Evolutionary conservation across 2,113 vertebrate genomes (phyloP).

Genomic region (Aplodontia rufa): DNA sequence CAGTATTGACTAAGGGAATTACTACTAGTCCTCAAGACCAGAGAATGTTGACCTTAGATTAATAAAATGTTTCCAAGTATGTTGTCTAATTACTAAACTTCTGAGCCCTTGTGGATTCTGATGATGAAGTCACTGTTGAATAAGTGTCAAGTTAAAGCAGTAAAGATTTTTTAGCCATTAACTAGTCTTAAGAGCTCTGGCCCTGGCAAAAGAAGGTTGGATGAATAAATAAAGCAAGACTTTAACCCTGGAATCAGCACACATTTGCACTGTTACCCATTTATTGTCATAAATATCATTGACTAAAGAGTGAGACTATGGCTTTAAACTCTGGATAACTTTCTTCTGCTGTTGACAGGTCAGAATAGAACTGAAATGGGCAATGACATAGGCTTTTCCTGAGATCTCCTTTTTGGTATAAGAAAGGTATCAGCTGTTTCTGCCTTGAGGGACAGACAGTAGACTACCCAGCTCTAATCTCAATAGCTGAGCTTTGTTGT

Average conservation of each 20-base stretch:
- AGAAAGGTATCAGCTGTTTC: neutral
- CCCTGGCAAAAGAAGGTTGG: neutral
- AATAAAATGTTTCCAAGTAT: constrained; percentile 6
- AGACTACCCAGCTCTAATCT: neutral
- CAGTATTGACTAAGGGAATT: neutral
- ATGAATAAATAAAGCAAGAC: constrained; percentile 44
- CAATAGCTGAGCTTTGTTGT: neutral
- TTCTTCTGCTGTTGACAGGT: constrained; percentile 35
- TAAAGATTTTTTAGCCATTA: constrained; percentile 30
- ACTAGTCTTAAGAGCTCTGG: neutral
- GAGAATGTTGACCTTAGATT: constrained; percentile 13
- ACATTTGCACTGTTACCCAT: neutral
- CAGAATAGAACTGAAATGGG: constrained; percentile 38
- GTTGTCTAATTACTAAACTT: neutral
- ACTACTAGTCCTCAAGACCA: neutral
- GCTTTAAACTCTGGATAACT: constrained; percentile 8
- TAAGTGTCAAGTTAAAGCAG: constrained; percentile 11
- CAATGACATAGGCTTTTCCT: neutral
- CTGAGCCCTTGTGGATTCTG: neutral
- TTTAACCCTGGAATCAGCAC: constrained; percentile 23
- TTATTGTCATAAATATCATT: constrained; percentile 24
- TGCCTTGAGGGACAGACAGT: neutral
- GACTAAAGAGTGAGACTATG: constrained; percentile 13
- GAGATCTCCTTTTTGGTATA: neutral
- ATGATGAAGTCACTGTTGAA: neutral